Evolutionary conservation across 2,797 vertebrate genomes (phyloP), one percentile per base, ranked within the genome.

Genomic region (Melanotaenia trifasciata): DNA sequence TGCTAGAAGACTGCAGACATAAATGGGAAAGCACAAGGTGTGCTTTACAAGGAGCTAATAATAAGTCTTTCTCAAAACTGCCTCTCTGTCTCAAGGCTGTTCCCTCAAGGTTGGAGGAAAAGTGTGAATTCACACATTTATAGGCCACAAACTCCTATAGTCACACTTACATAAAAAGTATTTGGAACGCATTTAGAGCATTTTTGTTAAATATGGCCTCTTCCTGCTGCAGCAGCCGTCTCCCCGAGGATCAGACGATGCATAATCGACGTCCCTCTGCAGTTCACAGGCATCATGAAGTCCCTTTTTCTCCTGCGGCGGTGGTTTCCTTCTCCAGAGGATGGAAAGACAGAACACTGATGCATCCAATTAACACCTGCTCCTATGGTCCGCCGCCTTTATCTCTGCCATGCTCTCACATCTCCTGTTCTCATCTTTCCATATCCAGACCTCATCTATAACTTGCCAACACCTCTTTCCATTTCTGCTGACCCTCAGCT

Each of bases 301-400:
- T 70, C 66, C 24, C 69, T 14, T 74, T 72, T 79, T 45, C 74
- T 74, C 68, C 74, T 56, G 74, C 47, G 3, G 76, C 75, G 32
- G 45, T 43, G 59, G 35, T 58, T 83, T 50, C 32, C 47, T 73
- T 58, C 71, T 83, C 50, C 53, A 33, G 74, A 76, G 65, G 28
- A 30, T 28, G 65, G 54, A 63, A 74, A 87, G 83, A 83, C 78
- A 69, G 62, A n/a, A 79, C 67, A 67, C 81, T 84, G 83, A 86
- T 85, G 83, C 83, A 62, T 85, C 80, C 83, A 91, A 91, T 92
- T 91, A 91, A 88, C 88, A 89, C 84, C 69, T 85, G 74, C 75
- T 79, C 78, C 5, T 24, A 38, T 54, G 74, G 70, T 73, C 88
- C 36, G 2, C 45, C 3, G 11, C 62, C 57, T 86, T 85, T 74